Evolutionary conservation across 2,797 vertebrate genomes (phyloP).

Genomic region (Anabas testudineus): DNA sequence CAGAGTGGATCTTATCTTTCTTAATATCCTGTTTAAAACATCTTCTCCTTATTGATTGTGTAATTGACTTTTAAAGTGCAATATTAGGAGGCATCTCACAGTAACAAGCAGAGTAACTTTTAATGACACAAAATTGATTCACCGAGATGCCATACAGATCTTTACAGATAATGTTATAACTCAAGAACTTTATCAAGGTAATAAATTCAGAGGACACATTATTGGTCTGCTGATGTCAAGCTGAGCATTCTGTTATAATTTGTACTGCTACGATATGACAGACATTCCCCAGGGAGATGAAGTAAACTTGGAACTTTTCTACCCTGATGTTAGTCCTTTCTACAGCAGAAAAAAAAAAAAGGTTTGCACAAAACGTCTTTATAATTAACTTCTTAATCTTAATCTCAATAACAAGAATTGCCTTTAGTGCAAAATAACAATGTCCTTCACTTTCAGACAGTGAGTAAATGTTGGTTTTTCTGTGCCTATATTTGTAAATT

Average conservation of each 20-base stretch:
- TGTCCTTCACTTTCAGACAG: conserved; percentile 32
- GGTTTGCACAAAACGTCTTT: conserved; percentile 46
- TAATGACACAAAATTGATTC: conserved; percentile 77
- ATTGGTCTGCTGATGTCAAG: conserved; percentile 24
- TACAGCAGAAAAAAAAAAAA: conserved; percentile 17
- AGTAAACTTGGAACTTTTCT: conserved; percentile 19
- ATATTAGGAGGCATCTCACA: conserved; percentile 67
- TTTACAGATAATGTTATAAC: conserved; percentile 58
- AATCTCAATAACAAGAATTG: conserved; percentile 31
- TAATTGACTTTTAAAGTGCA: conserved; percentile 79
- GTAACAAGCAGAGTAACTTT: conserved; percentile 69
- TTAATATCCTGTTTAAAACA: conserved; percentile 80
- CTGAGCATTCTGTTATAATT: conserved; percentile 37
- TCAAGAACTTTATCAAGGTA: conserved; percentile 57
- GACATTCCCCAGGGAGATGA: conserved; percentile 30
- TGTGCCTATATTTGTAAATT: conserved; percentile 17
- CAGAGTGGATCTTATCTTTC: conserved; percentile 69
- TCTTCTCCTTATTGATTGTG: conserved; percentile 71
- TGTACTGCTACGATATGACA: conserved; percentile 26
- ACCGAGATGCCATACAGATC: conserved; percentile 59
- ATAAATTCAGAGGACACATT: conserved; percentile 58
- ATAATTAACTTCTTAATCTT: conserved; percentile 55
- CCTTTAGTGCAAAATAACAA: conserved; percentile 20
- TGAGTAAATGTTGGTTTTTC: conserved; percentile 7
- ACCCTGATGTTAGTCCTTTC: conserved; percentile 9